Evolutionary conservation across 2,888 invertebrate genomes (phyloP).

Genomic region (Cybosia mesomella): DNA sequence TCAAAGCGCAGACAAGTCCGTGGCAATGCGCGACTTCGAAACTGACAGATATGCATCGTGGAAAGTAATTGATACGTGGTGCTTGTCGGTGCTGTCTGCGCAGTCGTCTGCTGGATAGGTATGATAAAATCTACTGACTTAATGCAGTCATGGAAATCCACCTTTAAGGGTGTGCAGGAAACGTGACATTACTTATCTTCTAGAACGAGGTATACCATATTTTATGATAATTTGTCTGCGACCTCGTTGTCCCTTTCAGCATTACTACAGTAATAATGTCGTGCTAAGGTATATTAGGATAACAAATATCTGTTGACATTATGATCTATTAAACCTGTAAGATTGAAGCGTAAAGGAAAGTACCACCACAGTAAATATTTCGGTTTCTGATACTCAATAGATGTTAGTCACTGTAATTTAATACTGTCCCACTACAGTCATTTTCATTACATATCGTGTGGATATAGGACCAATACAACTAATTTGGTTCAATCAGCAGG

Average conservation of each 20-base stretch:
- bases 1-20: too few species aligned
- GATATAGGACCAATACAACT: neutral
- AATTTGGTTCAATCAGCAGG: neutral
- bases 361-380: neutral
- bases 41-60: neutral
- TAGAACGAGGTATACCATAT: neutral
- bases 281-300: neutral
- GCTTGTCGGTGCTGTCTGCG: too few species aligned
- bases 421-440: too few species aligned
- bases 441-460: neutral
- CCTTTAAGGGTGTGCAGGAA: neutral
- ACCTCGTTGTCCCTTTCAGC: too few species aligned
- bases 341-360: slow-evolving; percentile 1
- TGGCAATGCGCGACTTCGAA: neutral
- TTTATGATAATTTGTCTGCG: too few species aligned
- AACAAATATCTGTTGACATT: neutral
- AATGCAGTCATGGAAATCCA: neutral
- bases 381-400: neutral
- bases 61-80: neutral
- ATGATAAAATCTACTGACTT: too few species aligned
- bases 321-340: neutral
- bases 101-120: too few species aligned
- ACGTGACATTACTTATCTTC: neutral
- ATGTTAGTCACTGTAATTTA: neutral
- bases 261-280: neutral